These are phyloP conservation scores for Netelia virgata DNA, from an alignment of 2,888 invertebrate genomes.

Conservation along the genomic window DNA sequence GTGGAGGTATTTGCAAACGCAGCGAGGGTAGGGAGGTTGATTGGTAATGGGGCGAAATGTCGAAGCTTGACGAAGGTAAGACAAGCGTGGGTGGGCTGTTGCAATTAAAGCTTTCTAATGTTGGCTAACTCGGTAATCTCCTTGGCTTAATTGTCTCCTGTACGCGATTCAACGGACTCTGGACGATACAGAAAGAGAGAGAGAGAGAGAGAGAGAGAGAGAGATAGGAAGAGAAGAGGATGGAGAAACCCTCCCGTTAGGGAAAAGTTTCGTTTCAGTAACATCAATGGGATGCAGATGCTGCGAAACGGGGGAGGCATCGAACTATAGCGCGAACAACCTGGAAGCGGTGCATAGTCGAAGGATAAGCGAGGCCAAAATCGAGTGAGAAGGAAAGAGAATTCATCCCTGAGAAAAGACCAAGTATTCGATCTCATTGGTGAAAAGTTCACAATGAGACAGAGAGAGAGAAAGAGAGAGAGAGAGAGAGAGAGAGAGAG, in stretches of 20 bases:
- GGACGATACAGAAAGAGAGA: neutral
- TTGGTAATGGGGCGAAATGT: constrained; percentile 59
- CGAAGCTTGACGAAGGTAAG: constrained; percentile 65
- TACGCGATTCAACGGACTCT: constrained; percentile 54
- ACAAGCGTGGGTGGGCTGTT: constrained; percentile 52
- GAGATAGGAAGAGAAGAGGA: neutral
- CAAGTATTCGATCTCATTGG: constrained; percentile 35
- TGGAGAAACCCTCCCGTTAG: constrained; percentile 1
- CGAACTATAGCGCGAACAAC: neutral
- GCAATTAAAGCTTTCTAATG: constrained; percentile 72
- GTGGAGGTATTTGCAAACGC: neutral
- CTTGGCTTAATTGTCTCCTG: constrained; percentile 72
- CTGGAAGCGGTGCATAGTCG: constrained; percentile 21
- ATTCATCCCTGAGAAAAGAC: constrained; percentile 20
- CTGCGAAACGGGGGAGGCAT: constrained; percentile 6
- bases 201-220: neutral
- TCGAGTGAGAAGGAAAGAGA: constrained; percentile 20
- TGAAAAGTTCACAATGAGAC: constrained; percentile 29
- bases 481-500: no score
- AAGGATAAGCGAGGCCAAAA: constrained; percentile 11
- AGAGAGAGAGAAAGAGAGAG: no score
- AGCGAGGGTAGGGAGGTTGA: constrained; percentile 21
- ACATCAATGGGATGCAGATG: constrained; percentile 27
- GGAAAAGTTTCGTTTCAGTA: constrained; percentile 64
- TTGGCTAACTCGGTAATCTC: constrained; percentile 74